Evolutionary conservation across 2,888 invertebrate species (phyloP).

Genomic region (Tetropium fuscum): DNA sequence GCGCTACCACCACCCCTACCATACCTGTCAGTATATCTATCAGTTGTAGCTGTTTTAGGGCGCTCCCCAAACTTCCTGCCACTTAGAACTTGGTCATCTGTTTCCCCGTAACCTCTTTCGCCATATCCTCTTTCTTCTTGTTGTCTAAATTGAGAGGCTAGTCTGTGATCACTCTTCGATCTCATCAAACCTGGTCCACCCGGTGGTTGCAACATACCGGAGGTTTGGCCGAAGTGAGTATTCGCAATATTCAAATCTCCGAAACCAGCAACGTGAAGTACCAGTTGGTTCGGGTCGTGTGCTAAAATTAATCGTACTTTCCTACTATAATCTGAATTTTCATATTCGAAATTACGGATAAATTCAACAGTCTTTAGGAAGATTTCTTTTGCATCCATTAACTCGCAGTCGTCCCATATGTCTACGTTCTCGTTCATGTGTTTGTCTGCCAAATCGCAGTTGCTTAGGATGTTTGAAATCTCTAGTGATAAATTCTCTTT

Average conservation of each 20-base stretch:
- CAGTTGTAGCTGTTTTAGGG: conserved; percentile 54
- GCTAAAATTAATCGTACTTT: conserved; percentile 89
- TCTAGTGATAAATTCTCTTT: conserved; percentile 96
- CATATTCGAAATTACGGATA: conserved; percentile 93
- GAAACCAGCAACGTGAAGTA: conserved; percentile 87
- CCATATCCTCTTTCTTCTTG: conserved; percentile 73
- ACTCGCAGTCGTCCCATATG: conserved; percentile 92
- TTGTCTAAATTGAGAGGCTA: conserved; percentile 89
- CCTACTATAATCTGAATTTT: conserved; percentile 89
- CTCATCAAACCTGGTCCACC: conserved; percentile 84
- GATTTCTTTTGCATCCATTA: conserved; percentile 96
- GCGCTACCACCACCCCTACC: conserved; percentile 61
- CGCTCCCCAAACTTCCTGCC: conserved; percentile 86
- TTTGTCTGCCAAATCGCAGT: conserved; percentile 96
- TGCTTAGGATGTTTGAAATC: conserved; percentile 94
- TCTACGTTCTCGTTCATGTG: conserved; percentile 87
- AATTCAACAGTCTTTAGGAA: conserved; percentile 97
- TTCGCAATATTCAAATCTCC: conserved; percentile 89
- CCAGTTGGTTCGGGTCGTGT: conserved; percentile 92
- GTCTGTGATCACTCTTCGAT: conserved; percentile 92
- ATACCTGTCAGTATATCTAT: conserved; percentile 48
- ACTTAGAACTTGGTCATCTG: conserved; percentile 75
- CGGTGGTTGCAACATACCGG: conserved; percentile 71
- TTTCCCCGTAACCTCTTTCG: conserved; percentile 71
- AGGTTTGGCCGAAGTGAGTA: conserved; percentile 66